Conservation (phyloP, 2,113 vertebrate genomes). For the Asarcornis scutulata region DNA sequence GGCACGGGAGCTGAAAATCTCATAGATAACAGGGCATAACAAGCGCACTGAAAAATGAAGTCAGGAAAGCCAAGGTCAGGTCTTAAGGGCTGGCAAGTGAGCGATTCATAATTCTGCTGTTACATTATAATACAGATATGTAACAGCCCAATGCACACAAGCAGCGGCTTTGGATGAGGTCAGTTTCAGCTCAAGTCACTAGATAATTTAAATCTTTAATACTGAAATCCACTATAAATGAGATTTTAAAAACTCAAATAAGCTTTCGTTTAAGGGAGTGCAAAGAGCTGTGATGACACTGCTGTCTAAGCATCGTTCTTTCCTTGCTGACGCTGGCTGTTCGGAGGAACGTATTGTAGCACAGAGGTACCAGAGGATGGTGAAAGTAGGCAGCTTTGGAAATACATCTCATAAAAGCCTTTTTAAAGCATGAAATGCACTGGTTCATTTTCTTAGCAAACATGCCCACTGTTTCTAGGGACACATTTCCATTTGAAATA, state of each 20-base stretch:
- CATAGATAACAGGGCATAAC: background rate
- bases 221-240: conserved; percentile 9
- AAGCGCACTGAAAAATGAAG: background rate
- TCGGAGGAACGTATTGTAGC: background rate
- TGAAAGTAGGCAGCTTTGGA: background rate
- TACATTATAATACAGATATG: background rate
- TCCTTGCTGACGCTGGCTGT: background rate
- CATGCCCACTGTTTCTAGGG: background rate
- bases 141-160: conserved; percentile 37
- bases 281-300: conserved; percentile 1
- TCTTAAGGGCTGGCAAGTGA: background rate
- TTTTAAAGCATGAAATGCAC: background rate
- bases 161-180: conserved; percentile 19
- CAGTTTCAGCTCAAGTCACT: background rate
- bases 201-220: conserved; percentile 44
- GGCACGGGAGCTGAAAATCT: background rate
- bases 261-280: background rate
- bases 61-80: conserved; percentile 24
- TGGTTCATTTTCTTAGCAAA: background rate
- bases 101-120: background rate
- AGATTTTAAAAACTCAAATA: conserved; percentile 21
- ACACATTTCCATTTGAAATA: background rate
- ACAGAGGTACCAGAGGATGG: background rate
- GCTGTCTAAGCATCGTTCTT: background rate
- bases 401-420: background rate